phyloP scores from a whole-genome alignment of 2,888 invertebrate genomes.

The Electrophaes corylata region DNA sequence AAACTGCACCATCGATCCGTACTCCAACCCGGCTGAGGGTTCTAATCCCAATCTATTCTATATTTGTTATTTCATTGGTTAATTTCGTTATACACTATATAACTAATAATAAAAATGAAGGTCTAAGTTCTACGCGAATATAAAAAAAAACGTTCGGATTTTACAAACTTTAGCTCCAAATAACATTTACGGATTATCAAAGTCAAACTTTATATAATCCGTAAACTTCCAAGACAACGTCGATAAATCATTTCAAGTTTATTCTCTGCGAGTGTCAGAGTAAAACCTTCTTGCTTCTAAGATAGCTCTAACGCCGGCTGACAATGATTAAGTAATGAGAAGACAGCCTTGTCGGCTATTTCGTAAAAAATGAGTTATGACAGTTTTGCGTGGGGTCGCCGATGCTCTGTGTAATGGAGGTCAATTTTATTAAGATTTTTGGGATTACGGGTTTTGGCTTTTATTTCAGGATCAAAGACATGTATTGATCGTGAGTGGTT shows the following conservation, averaged over 20 bases:
- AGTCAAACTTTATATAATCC: slow-evolving; percentile 25
- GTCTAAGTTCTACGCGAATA: too few relatives aligned
- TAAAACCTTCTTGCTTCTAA: slow-evolving; percentile 47
- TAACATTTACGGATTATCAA: slow-evolving; percentile 1
- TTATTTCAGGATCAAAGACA: background rate
- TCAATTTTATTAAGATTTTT: slow-evolving; percentile 34
- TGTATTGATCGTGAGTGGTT: slow-evolving; percentile 1
- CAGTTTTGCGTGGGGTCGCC: slow-evolving; percentile 20
- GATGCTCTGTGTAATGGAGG: slow-evolving; percentile 32
- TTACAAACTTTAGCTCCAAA: background rate
- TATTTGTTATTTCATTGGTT: too few relatives aligned
- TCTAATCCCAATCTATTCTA: too few relatives aligned
- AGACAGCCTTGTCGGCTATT: slow-evolving; percentile 39
- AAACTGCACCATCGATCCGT: too few relatives aligned
- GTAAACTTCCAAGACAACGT: slow-evolving; percentile 36
- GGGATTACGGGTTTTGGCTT: slow-evolving; percentile 13
- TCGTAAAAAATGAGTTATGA: slow-evolving; percentile 39
- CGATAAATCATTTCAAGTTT: slow-evolving; percentile 61
- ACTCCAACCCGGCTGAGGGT: too few relatives aligned
- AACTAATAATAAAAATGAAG: too few relatives aligned
- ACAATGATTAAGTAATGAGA: slow-evolving; percentile 43
- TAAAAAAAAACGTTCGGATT: too few relatives aligned
- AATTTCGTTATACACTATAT: too few relatives aligned
- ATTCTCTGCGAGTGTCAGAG: slow-evolving; percentile 57
- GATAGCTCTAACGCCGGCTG: slow-evolving; percentile 30